Conservation (phyloP, 1,140 invertebrate genomes). For the Ganaspis sp. region DNA sequence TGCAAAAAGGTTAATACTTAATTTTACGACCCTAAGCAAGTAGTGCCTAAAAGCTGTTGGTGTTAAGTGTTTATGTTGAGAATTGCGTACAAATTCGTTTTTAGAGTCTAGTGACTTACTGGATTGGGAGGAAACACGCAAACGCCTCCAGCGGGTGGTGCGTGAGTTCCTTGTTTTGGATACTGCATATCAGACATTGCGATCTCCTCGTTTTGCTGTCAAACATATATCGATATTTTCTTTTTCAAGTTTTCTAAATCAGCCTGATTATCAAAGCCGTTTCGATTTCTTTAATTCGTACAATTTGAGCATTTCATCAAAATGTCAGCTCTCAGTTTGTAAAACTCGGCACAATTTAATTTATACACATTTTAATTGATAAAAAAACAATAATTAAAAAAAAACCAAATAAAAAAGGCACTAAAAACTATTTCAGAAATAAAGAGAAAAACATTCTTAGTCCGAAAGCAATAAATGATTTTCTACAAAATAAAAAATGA, state of each 20-base stretch:
- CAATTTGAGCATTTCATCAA: neutral
- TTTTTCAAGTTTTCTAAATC: neutral
- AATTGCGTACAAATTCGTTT: slow-evolving; percentile 19
- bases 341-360: too few relatives aligned
- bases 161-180: slow-evolving; percentile 77
- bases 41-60: slow-evolving; percentile 26
- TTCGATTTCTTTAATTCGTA: neutral
- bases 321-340: too few relatives aligned
- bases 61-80: slow-evolving; percentile 18
- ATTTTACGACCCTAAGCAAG: slow-evolving; percentile 11
- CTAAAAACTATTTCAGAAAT: too few relatives aligned
- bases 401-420: too few relatives aligned
- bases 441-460: too few relatives aligned
- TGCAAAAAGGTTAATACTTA: neutral
- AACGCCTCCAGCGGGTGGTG: slow-evolving; percentile 77
- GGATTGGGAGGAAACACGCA: slow-evolving; percentile 79
- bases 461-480: too few relatives aligned
- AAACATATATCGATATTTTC: slow-evolving; percentile 49
- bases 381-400: too few relatives aligned
- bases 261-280: slow-evolving; percentile 1
- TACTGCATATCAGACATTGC: slow-evolving; percentile 85
- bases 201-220: slow-evolving; percentile 83
- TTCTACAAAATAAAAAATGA: too few relatives aligned
- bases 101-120: slow-evolving; percentile 76
- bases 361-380: too few relatives aligned